Percentiles rank a stretch among this genome's conserved stretches.
Conservation (phyloP, 2,797 vertebrate genomes). For the Neomorphus geoffroyi region DNA sequence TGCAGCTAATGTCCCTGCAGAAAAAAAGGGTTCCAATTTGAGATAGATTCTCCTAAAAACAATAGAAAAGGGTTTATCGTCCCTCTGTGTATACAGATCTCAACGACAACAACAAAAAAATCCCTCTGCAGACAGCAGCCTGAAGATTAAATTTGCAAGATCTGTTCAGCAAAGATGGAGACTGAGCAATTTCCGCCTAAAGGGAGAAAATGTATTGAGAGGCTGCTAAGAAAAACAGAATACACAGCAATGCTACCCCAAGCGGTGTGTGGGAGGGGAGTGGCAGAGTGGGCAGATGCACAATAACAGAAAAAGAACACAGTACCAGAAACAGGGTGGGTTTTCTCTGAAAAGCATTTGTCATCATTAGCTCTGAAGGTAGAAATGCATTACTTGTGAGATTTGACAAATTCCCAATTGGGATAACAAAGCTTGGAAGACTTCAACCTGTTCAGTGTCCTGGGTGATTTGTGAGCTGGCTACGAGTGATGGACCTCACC, state of each 20-base stretch:
- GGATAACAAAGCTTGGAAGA: not conserved
- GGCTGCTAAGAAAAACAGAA: constrained; percentile 12
- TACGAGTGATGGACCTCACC: not conserved
- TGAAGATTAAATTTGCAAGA: not conserved
- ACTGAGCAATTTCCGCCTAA: not conserved
- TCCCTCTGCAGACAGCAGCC: constrained; percentile 15
- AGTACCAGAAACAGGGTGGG: constrained; percentile 10
- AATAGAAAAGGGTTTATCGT: not conserved
- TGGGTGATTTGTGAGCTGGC: no score
- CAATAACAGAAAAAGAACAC: constrained; percentile 21
- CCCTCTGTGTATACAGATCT: not conserved
- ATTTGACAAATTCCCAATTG: not conserved
- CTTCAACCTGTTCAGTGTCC: not conserved
- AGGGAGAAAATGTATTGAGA: not conserved
- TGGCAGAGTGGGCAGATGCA: constrained; percentile 62
- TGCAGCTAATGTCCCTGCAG: not conserved
- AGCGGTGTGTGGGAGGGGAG: constrained; percentile 47
- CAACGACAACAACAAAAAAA: constrained; percentile 43
- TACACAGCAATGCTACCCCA: not conserved
- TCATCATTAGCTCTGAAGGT: not conserved
- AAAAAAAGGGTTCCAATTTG: constrained; percentile 18
- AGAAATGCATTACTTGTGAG: not conserved
- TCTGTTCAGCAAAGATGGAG: constrained; percentile 46
- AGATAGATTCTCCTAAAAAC: not conserved
- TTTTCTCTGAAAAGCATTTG: constrained; percentile 16